Conservation (phyloP, 2,888 invertebrate genomes). For the Hirtodrosophila trivittata region DNA sequence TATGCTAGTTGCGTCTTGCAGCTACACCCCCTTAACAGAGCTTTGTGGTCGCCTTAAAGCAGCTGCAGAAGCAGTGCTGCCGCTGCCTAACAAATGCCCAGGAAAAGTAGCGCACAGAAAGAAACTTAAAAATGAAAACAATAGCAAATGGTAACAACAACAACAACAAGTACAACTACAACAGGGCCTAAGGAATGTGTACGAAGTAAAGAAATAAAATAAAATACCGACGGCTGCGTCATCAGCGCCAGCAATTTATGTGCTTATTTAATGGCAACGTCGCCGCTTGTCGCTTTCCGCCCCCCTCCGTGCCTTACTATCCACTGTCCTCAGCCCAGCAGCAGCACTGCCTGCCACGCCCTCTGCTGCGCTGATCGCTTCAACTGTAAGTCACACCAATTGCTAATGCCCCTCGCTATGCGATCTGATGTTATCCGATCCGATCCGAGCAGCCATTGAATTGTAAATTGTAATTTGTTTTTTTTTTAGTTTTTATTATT, state of each 20-base stretch:
- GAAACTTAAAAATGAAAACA: constrained; percentile 3
- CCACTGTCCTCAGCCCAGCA: constrained; percentile 1
- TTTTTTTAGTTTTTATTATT: constrained; percentile 9
- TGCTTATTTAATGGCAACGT: constrained; percentile 61
- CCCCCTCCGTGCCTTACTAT: neutral
- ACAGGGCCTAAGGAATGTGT: constrained; percentile 42
- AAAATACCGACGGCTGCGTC: constrained; percentile 58
- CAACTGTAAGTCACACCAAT: constrained; percentile 69
- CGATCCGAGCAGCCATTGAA: constrained; percentile 63
- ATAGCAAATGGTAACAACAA: constrained; percentile 24
- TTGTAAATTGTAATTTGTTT: constrained; percentile 63
- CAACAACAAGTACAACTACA: constrained; percentile 10
- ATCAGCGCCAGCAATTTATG: constrained; percentile 64
- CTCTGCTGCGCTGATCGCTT: constrained; percentile 18
- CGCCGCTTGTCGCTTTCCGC: constrained; percentile 16
- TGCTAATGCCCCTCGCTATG: constrained; percentile 49
- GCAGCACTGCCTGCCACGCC: constrained; percentile 42
- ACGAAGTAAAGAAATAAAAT: constrained; percentile 13
- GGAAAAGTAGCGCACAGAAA: neutral
- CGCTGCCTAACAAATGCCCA: neutral
- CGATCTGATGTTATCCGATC: constrained; percentile 12
- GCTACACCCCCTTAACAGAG: too few species aligned
- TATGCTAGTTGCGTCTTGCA: too few species aligned
- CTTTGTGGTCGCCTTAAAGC: too few species aligned
- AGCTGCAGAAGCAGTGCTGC: too few species aligned